Evolutionary conservation across 2,797 vertebrate species (phyloP).

Genomic region (Poecilia gillii): DNA sequence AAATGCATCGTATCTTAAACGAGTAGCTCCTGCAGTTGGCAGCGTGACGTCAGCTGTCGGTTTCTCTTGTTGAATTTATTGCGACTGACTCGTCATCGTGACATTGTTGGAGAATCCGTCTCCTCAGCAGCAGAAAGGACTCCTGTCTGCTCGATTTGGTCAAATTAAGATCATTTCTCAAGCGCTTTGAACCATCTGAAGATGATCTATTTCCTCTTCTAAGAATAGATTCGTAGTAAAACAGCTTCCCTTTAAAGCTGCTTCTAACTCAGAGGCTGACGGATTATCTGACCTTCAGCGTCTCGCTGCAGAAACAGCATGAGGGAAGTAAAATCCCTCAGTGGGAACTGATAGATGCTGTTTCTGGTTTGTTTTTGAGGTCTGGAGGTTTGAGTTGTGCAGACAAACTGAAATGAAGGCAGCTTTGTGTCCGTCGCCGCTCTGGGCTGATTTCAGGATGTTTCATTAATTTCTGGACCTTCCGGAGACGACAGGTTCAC

Average conservation of each 20-base stretch:
- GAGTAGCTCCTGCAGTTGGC: not conserved
- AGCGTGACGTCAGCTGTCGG: not conserved
- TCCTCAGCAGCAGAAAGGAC: not conserved
- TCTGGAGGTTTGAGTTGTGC: not conserved
- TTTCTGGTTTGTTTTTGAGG: not conserved
- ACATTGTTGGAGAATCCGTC: not conserved
- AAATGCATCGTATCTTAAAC: not conserved
- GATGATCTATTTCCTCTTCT: not conserved
- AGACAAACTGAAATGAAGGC: too few relatives aligned
- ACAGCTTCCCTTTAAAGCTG: not conserved
- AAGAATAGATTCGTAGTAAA: not conserved
- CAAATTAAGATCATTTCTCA: not conserved
- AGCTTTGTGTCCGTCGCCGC: not conserved
- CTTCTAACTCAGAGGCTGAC: not conserved
- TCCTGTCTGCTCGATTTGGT: not conserved
- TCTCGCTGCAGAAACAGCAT: not conserved
- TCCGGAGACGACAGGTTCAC: slow-evolving; percentile 10
- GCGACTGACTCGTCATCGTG: not conserved
- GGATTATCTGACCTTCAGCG: not conserved
- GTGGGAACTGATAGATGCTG: not conserved
- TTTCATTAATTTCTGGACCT: slow-evolving; percentile 4
- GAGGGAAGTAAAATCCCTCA: not conserved
- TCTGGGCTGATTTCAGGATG: not conserved
- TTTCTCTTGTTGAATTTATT: not conserved
- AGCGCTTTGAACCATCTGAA: not conserved